Evolutionary conservation across 2,113 vertebrate species (phyloP).

Genomic region (Cyphomyrus plagiostoma): DNA sequence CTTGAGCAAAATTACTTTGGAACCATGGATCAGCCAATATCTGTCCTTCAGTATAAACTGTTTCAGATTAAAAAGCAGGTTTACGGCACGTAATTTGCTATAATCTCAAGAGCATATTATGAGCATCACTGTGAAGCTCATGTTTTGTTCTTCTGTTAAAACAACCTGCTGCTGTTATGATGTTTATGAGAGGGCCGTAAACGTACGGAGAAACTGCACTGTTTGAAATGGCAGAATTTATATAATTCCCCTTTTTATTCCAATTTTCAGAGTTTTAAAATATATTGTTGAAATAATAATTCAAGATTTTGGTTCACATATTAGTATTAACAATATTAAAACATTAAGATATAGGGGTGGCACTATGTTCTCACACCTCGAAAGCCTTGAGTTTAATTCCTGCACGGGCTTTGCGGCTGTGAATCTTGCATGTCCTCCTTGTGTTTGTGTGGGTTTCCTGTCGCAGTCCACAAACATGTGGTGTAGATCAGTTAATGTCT

Average conservation of each 20-base stretch:
- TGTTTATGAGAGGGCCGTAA: not conserved
- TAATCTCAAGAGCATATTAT: not conserved
- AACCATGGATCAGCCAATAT: not conserved
- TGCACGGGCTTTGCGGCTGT: not conserved
- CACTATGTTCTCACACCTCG: not conserved
- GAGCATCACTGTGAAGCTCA: not conserved
- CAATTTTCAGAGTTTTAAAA: not conserved
- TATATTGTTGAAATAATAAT: not conserved
- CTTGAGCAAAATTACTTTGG: not conserved
- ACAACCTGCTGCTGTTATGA: not conserved
- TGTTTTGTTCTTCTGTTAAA: not conserved
- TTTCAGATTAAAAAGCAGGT: not conserved
- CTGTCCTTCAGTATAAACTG: not conserved
- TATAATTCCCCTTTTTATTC: not conserved
- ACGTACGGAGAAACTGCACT: not conserved
- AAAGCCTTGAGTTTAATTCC: not conserved
- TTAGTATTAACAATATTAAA: not conserved
- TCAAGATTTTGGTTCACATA: not conserved
- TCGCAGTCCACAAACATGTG: not conserved
- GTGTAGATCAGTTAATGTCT: not conserved
- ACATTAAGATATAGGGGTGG: not conserved
- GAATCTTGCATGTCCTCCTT: not conserved
- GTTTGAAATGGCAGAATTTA: not conserved
- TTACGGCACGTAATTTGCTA: not conserved
- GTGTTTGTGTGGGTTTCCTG: not conserved